Evolutionary conservation across 2,113 vertebrate species (phyloP).

Genomic region (Ciconia stormi): DNA sequence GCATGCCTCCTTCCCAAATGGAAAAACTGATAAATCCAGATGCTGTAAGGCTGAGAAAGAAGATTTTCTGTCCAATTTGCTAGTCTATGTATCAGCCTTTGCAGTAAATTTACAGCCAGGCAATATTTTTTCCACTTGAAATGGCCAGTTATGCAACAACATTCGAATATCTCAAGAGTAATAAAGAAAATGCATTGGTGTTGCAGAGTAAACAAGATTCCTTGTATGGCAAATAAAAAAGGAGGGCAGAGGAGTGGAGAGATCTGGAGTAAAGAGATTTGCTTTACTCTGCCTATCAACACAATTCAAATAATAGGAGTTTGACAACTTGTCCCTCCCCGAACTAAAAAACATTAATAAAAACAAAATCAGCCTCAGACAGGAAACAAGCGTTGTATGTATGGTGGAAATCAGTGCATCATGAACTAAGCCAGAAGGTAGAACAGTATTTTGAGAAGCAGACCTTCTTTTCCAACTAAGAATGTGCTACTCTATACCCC

Average conservation of each 20-base stretch:
- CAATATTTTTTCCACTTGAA: background rate
- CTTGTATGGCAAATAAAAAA: background rate
- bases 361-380: background rate
- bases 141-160: background rate
- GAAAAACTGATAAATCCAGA: background rate
- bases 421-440: background rate
- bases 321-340: background rate
- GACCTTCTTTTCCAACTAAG: background rate
- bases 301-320: background rate
- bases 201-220: background rate
- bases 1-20: background rate
- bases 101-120: background rate
- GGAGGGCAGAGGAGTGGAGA: accelerated
- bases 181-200: background rate
- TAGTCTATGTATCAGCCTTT: background rate
- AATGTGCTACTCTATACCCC: background rate
- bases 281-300: background rate
- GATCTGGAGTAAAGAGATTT: background rate
- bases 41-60: background rate
- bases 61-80: background rate
- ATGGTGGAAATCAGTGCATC: background rate
- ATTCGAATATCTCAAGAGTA: background rate
- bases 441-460: background rate
- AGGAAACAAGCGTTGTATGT: accelerated
- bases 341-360: background rate